Evolutionary conservation across 2,888 invertebrate species (phyloP).

Genomic region (Drosophila prolongata): DNA sequence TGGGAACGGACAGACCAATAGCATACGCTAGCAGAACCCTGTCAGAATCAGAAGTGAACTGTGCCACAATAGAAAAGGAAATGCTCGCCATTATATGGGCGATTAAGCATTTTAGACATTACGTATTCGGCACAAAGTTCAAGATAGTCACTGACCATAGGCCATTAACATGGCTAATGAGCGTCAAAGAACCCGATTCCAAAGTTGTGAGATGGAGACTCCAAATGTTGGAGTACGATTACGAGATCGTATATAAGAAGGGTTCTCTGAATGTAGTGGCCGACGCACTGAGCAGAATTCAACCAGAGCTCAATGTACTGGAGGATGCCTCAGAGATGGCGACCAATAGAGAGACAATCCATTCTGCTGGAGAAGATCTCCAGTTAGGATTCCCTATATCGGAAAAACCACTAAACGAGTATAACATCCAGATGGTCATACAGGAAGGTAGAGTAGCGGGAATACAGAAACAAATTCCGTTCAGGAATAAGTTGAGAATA

Average conservation of each 20-base stretch:
- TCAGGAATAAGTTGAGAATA: neutral
- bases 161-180: constrained; percentile 1
- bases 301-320: neutral
- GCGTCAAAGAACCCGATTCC: neutral
- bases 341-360: neutral
- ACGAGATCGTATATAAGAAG: neutral
- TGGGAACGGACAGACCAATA: no score
- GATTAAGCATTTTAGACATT: no score
- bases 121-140: no score
- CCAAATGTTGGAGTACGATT: neutral
- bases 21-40: no score
- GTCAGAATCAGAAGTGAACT: no score
- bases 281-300: neutral
- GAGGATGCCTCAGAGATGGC: neutral
- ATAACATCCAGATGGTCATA: neutral
- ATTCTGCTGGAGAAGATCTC: no score
- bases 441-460: neutral
- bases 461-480: neutral
- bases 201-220: neutral
- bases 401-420: neutral
- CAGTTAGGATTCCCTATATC: no score
- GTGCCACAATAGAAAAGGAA: no score
- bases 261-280: neutral
- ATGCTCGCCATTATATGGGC: no score
- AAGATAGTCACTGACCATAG: neutral